Base-by-base conservation (phyloP, 2,113 vertebrate species). In the Onychorhynchus coronatus region DNA sequence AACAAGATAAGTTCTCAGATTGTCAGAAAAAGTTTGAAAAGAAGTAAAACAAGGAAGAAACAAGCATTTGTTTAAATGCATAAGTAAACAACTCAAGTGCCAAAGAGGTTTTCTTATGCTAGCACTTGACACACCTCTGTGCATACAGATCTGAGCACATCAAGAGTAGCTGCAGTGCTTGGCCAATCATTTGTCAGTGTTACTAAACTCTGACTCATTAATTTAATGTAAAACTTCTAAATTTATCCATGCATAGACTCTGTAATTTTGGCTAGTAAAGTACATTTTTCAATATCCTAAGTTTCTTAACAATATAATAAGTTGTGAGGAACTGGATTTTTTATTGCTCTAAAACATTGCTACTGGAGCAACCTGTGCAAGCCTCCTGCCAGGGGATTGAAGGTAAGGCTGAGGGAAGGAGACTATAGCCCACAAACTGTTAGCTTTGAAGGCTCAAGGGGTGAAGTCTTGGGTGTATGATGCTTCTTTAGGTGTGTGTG, bases 111-210 rank as follows among this genome's bases (percentile, higher is more conserved):
- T 88, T 76, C 68, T 76, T 33, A 50, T 4, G 3, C 8, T 41
- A 42, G 4, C 3, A 15, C 9, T 63, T 0, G 0, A 14, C 47
- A 42, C 18, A 49, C 9, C 12, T 50, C 8, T n/a, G 6, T 53
- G 6, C 23, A 5, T 41, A 5, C 8, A 33, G 33, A 39, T 80
- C 18, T 59, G 61, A 82, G 33, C 12, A 72, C 30, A 76, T 8
- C 3, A n/a, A 59, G 13, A 81, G 6, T 18, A 78, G 12, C 22
- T 62, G 8, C 8, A 52, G 6, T 24, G 13, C 23, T 75, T 67
- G 33, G 11, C 11, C 2, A 1, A 23, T 27, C 2, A 3, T 68
- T 74, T 75, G 3, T 42, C 39, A 39, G 7, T 39, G 22, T 65
- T 65, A 49, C 14, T 23, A 50, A 25, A 61, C 5, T 72, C 6